Evolutionary conservation across 2,113 vertebrate species (phyloP).

Genomic region (Albula goreensis): DNA sequence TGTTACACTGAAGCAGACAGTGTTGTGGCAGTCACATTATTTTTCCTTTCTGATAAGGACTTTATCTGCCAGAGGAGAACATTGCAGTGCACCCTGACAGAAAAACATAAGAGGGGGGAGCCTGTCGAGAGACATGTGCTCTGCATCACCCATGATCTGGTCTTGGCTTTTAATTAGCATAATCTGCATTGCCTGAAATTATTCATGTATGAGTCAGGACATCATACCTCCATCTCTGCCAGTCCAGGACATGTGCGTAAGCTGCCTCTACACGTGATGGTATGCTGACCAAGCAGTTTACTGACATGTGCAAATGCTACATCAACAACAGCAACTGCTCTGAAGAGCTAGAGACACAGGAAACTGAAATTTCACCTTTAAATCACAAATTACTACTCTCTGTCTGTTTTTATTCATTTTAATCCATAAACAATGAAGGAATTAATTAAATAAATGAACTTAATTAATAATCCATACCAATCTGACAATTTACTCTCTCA

Average conservation of each 20-base stretch:
- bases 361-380: background rate
- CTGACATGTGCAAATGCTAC: background rate
- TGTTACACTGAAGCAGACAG: background rate
- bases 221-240: background rate
- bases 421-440: background rate
- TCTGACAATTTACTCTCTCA: background rate
- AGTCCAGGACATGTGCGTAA: background rate
- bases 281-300: background rate
- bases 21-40: background rate
- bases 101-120: background rate
- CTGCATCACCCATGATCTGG: background rate
- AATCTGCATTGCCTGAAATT: background rate
- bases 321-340: background rate
- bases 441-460: background rate
- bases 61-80: background rate
- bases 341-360: background rate
- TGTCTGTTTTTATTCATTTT: background rate
- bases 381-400: background rate
- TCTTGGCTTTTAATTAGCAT: background rate
- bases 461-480: background rate
- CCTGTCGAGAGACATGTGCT: background rate
- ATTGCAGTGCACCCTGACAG: background rate
- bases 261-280: background rate
- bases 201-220: background rate
- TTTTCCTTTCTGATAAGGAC: background rate